Evolutionary conservation across 2,113 vertebrate species (phyloP).

Genomic region (Furnarius figulus): DNA sequence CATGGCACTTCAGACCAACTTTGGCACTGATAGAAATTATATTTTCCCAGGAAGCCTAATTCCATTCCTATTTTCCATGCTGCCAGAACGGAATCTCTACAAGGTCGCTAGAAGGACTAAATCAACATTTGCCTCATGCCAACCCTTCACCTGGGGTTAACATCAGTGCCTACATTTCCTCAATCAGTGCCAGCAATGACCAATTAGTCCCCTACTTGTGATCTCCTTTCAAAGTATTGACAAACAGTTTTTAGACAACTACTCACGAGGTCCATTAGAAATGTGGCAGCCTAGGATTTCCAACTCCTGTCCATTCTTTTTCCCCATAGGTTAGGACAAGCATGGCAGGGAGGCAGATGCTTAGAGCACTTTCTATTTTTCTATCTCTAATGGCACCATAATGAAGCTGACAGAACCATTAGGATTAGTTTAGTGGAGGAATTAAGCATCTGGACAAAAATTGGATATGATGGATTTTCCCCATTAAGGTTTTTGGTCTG

Average conservation of each 20-base stretch:
- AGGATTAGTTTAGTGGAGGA: conserved; percentile 56
- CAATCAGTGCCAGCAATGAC: neutral
- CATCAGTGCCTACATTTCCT: neutral
- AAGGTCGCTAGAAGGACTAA: neutral
- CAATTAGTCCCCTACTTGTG: neutral
- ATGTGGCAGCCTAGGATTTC: neutral
- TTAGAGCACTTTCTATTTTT: neutral
- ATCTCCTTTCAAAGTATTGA: neutral
- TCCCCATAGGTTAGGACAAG: neutral
- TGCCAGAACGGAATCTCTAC: neutral
- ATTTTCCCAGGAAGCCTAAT: neutral
- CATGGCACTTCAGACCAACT: neutral
- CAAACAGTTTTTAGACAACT: neutral
- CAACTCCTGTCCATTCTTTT: neutral
- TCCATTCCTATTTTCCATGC: neutral
- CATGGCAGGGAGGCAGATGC: rapidly evolving
- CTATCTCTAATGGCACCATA: conserved; percentile 20
- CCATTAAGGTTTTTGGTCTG: conserved; percentile 59
- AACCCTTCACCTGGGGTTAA: neutral
- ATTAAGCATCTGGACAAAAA: conserved; percentile 70
- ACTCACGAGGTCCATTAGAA: neutral
- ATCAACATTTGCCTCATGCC: neutral
- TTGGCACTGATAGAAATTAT: neutral
- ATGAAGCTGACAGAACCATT: conserved; percentile 43
- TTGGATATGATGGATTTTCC: conserved; percentile 66